Evolutionary conservation across 2,113 vertebrate species (phyloP), one percentile per base, ranked within the genome.

Genomic region (Apteryx owenii): DNA sequence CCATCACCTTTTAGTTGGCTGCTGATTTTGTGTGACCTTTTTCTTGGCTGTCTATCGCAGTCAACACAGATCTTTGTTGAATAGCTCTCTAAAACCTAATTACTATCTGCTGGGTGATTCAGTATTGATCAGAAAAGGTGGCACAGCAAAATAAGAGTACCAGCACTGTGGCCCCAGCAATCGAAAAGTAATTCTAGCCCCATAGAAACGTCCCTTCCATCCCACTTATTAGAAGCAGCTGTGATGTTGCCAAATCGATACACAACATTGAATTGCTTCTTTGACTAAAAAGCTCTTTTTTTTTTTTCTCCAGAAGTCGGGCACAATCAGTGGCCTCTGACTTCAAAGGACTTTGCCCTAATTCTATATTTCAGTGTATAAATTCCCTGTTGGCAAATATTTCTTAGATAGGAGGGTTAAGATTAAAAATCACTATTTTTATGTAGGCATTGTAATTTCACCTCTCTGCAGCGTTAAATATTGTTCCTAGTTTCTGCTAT

Each of bases 161-260:
- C 98, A 98, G 98, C 98, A 98, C 98, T 98, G 98, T 98, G 98
- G 98, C 98, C 98, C 97, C 93, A 89, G 98, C 98, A 98, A 99
- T 99, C 99, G 99, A 99, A 99, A 99, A 99, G 98, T 99, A 99
- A 99, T 99, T 99, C 99, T 98, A 99, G 98, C 97, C 98, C 98
- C 98, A 98, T 94, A 98, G 98, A 98, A 98, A 98, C 82, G 19
- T 98, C 97, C 98, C 98, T 98, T 98, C 98, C 98, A 98, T 97
- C 98, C 98, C 98, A 98, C 98, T 99, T 98, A 99, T 99, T 99
- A 99, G 98, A 98, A 98, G 98, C 98, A 98, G 98, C 98, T 99
- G 98, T 98, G 99, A 99, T 99, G 99, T 98, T 98, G 98, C 98
- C 98, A 96, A 98, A 99, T 99, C 99, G 98, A 99, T 99, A 99